Base-by-base conservation (phyloP, 2,797 vertebrate genomes). In the Miichthys miiuy region DNA sequence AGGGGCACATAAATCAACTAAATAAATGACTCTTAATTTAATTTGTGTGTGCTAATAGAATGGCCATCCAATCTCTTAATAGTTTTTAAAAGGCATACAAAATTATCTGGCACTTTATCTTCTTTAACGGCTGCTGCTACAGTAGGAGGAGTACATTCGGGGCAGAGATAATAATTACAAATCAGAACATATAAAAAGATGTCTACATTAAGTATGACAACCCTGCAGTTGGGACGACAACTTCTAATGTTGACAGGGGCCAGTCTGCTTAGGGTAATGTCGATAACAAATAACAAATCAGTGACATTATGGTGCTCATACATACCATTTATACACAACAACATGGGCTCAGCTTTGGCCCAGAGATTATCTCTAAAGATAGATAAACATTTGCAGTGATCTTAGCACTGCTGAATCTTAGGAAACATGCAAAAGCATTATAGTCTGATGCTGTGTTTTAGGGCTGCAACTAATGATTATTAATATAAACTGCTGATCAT, bases 11-110 rank as follows among this genome's bases (percentile, higher is more conserved):
- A 67, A 79, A 77, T 85, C 58, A 75, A 20, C 27, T 52, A 70
- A 73, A 83, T 56, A 0, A 81, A 81, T 68, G 38, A 41, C 42
- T 71, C 56, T 46, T 46, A 17, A 75, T 75, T 69, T 30, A 79
- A 79, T 72, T 44, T 65, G n/a, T 20, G 41, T 7, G 34, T 23
- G 20, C 12, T 69, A 56, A 72, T 14, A 52, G 44, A 77, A 55
- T 18, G 30, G 16, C 21, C 6, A 54, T 50, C 20, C 6, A 38
- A 9, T 67, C 17, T 66, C 52, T 34, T 13, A 64, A 73, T 20
- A 42, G 18, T 63, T 79, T 79, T 57, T 17, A 54, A 27, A 27
- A 65, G 7, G 1, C 30, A 60, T 11, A 61, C 6, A 41, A 58
- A 73, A 73, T 70, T 0, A 74, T 52, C 21, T 13, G 44, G 30